A percentile compares a stretch with the other conserved stretches of the same genome.
Evolutionary conservation across 2,113 vertebrate species (phyloP).

Genomic region (Corydoras sp.): DNA sequence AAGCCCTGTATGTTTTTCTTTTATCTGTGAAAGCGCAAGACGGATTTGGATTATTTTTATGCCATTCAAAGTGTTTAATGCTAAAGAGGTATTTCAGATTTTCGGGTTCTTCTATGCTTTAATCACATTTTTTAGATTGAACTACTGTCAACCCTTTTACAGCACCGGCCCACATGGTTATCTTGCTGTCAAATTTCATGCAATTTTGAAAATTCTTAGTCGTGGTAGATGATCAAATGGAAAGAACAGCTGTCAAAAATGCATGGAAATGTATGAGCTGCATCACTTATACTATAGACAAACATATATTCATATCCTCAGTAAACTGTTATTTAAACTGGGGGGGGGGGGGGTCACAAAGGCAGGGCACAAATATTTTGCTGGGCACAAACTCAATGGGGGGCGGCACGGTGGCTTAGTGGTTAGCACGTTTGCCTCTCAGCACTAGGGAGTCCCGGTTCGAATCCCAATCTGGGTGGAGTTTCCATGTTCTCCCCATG

Average conservation of each 20-base stretch:
- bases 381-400: too few species aligned
- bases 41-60: constrained; percentile 35
- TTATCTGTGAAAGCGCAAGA: constrained; percentile 24
- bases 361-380: too few species aligned
- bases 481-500: too few species aligned
- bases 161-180: constrained; percentile 7
- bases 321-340: too few species aligned
- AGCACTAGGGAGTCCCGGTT: too few species aligned
- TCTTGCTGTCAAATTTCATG: constrained; percentile 8
- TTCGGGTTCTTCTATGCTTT: constrained; percentile 27
- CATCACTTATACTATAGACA: neutral
- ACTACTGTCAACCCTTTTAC: constrained; percentile 24
- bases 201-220: constrained; percentile 23
- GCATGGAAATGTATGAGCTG: too few species aligned
- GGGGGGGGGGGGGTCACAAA: too few species aligned
- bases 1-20: constrained; percentile 19
- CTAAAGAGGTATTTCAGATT: constrained; percentile 3
- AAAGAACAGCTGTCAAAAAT: neutral
- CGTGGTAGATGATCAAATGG: neutral
- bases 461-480: too few species aligned
- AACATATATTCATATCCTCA: neutral
- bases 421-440: too few species aligned
- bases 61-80: neutral
- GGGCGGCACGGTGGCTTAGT: too few species aligned
- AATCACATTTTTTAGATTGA: constrained; percentile 22